Evolutionary conservation across 2,113 vertebrate species (phyloP), one percentile per base, ranked within the genome.

Genomic region (Caloenas nicobarica): DNA sequence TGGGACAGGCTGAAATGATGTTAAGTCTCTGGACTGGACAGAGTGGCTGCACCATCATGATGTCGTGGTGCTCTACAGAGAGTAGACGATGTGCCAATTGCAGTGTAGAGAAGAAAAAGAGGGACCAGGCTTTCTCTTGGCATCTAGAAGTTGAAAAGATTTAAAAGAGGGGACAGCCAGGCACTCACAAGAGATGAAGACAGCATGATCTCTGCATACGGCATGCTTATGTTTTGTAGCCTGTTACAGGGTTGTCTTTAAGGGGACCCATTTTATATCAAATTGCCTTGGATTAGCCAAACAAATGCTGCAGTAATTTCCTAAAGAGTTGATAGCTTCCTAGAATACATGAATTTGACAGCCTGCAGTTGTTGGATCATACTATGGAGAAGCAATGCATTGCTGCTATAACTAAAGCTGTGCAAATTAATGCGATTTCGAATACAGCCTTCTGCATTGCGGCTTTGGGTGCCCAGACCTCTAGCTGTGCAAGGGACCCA

Each of bases 11-110:
- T 31, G 71, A 48, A 72, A 26, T 31, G 40, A 3, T 57, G 16
- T 34, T 36, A 18, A 18, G 8, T 36, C 4, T 77, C 25, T 28
- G 46, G 9, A 33, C 56, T 38, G 46, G 50, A 7, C 22, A 53
- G 5, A 11, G 15, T 64, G 23, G 22, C 4, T 64, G 42, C 36
- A 46, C 25, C 44, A 31, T 56, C 54, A 29, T 0, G 0, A 17
- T 36, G 2, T 4, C 1, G 0, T 13, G 10, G 5, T 65, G 51
- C 21, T 56, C 31, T 66, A 16, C 8, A 29, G 68, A 40, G 40
- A 25, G 60, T 11, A 68, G n/a, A 19, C 60, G 46, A 12, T 7
- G 28, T 44, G 68, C 57, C 51, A 44, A 40, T 29, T 13, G 16
- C 13, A 60, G 19, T 7, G 7, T 11, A 72, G 21, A 44, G 40